Evolutionary conservation across 92 coral and sea anemone species (phyloP).

Genomic region (Epizoanthus ramosus): DNA sequence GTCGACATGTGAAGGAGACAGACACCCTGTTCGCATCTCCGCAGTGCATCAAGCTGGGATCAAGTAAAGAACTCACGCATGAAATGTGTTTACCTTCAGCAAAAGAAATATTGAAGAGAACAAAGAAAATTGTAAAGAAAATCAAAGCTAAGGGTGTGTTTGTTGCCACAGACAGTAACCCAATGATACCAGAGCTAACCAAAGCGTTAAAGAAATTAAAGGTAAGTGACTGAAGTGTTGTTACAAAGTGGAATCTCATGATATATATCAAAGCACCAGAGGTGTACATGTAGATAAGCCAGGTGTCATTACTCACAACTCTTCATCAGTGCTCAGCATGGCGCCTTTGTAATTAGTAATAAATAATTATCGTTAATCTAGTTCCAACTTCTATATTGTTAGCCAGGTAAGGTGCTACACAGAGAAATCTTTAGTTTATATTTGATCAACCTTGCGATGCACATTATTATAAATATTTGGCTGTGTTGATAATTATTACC

Average conservation of each 20-base stretch:
- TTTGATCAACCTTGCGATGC: too few relatives aligned
- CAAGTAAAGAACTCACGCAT: conserved; percentile 71
- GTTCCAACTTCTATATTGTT: too few relatives aligned
- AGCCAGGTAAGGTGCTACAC: too few relatives aligned
- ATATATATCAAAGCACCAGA: too few relatives aligned
- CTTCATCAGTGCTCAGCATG: too few relatives aligned
- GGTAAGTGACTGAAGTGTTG: conserved; percentile 42
- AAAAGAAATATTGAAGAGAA: conserved; percentile 73
- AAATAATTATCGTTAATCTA: too few relatives aligned
- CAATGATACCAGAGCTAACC: conserved; percentile 68
- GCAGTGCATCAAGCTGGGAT: conserved; percentile 78
- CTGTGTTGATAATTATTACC: too few relatives aligned
- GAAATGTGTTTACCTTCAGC: conserved; percentile 90
- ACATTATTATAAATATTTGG: too few relatives aligned
- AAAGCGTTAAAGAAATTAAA: conserved; percentile 72
- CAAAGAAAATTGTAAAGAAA: conserved; percentile 79
- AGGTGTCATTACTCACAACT: too few relatives aligned
- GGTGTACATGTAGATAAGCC: too few relatives aligned
- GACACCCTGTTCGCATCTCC: conserved; percentile 80
- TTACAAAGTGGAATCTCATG: neutral
- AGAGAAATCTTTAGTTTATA: too few relatives aligned
- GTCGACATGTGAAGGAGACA: conserved; percentile 83
- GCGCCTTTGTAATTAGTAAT: too few relatives aligned
- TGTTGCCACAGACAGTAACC: conserved; percentile 93
- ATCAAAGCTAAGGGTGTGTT: conserved; percentile 83